Base-by-base conservation (phyloP, 2,888 invertebrate genomes). In the Encarsia formosa region DNA sequence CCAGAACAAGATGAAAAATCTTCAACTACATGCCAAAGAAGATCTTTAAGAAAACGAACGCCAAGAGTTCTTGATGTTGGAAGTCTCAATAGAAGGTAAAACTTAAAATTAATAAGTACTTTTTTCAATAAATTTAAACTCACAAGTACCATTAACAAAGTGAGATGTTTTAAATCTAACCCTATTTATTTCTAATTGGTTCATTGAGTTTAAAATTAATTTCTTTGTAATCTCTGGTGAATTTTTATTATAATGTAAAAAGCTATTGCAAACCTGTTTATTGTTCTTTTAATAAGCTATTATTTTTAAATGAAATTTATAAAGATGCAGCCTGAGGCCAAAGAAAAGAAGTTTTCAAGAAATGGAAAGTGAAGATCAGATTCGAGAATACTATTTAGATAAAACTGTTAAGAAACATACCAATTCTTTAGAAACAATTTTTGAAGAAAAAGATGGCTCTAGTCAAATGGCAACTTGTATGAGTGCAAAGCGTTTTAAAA, bases 391-490 rank as follows among this genome's bases (percentile, higher is more conserved):
- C 59, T 82, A 82, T 65, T 73, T 81, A 32, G 80, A 81, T 61
- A 81, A 79, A 65, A 79, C 73, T 64, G 71, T 80, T 1, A 81
- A 79, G 63, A 73, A 75, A 38, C 59, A 75, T 32, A 74, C 79
- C 43, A 79, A 79, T 61, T 78, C 77, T 52, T 72, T 83, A 61
- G 83, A 83, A 70, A 83, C 83, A 2, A 83, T 83, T 64, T 82
- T 78, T 64, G 83, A 83, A 71, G 83, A 83, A 59, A 79, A 77
- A 61, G 72, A 75, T 55, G 75, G 70, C 39, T 73, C 62, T 54
- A 72, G 67, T 58, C 76, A 77, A 42, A 68, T 75, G 24, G 69
- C 75, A 41, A 68, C 71, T n/a, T 67, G 74, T 5, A 78, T 82
- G 61, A 78, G 81, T 37, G 76, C 75, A 2, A 76, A 78, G 47